phyloP scores from a whole-genome alignment of 2,113 vertebrate genomes.

The Desmodus rotundus region DNA sequence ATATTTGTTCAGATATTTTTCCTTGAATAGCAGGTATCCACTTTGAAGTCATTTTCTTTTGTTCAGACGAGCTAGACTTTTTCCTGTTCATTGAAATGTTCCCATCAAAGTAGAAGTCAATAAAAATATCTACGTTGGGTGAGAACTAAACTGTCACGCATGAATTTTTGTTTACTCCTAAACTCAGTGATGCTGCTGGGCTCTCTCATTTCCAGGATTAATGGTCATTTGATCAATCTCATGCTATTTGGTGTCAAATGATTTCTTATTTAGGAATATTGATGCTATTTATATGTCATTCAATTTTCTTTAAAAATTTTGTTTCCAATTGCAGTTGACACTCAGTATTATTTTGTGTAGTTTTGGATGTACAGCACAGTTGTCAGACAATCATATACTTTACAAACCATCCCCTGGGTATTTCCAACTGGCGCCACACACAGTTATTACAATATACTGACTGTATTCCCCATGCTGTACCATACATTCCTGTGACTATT shows the following conservation, averaged over 20 bases:
- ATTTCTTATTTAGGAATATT: neutral
- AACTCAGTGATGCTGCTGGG: constrained; percentile 60
- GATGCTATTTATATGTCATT: neutral
- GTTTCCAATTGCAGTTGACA: neutral
- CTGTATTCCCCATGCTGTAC: neutral
- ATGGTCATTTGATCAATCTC: neutral
- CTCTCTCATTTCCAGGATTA: constrained; percentile 72
- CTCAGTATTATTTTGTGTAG: neutral
- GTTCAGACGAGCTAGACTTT: neutral
- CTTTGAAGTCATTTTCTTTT: constrained; percentile 49
- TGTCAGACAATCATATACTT: neutral
- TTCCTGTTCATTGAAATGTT: neutral
- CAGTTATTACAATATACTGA: neutral
- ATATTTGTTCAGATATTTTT: neutral
- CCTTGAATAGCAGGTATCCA: neutral
- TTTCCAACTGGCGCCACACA: neutral
- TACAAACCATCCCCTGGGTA: neutral
- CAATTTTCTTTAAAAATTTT: neutral
- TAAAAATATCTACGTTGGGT: constrained; percentile 48
- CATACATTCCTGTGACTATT: neutral
- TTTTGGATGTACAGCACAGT: neutral
- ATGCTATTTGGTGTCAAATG: neutral
- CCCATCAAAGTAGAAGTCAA: neutral
- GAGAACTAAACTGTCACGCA: constrained; percentile 20
- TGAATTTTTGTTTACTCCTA: constrained; percentile 65